Evolutionary conservation across 2,888 invertebrate species (phyloP).

Genomic region (Pristionchus mayeri): DNA sequence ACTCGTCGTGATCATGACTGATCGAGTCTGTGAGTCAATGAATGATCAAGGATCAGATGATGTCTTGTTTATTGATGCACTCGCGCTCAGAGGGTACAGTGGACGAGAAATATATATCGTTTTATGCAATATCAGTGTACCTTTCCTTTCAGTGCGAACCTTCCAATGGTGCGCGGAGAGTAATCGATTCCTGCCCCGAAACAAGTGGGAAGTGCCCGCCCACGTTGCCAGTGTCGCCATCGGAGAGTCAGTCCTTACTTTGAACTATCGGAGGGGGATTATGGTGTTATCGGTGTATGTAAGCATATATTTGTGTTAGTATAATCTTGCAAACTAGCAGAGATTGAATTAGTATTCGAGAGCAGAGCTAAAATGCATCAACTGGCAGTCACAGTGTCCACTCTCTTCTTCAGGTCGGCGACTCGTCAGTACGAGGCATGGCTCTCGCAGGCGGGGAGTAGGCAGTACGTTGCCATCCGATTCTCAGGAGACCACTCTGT

Average conservation of each 20-base stretch:
- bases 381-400: too few relatives aligned
- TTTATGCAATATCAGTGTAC: background rate
- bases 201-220: slow-evolving; percentile 59
- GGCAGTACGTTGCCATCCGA: slow-evolving; percentile 50
- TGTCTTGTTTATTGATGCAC: too few relatives aligned
- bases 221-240: slow-evolving; percentile 54
- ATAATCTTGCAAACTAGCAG: too few relatives aligned
- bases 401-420: slow-evolving; percentile 9
- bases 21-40: slow-evolving; percentile 54
- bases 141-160: slow-evolving; percentile 52
- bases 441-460: slow-evolving; percentile 53
- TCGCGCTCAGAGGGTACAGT: too few relatives aligned
- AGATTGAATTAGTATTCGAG: too few relatives aligned
- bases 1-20: slow-evolving; percentile 54
- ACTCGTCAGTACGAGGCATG: slow-evolving; percentile 48
- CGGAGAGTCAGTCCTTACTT: slow-evolving; percentile 26
- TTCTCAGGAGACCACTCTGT: slow-evolving; percentile 48
- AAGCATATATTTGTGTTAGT: too few relatives aligned
- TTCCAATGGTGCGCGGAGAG: slow-evolving; percentile 49
- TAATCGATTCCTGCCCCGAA: slow-evolving; percentile 52
- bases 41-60: too few relatives aligned
- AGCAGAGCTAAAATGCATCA: too few relatives aligned
- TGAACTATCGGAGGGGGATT: background rate
- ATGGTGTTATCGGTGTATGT: background rate
- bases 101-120: too few relatives aligned